These are phyloP conservation scores for Steinernema scapterisci DNA, from an alignment of 2,888 invertebrate species.

Conservation along the genomic window DNA sequence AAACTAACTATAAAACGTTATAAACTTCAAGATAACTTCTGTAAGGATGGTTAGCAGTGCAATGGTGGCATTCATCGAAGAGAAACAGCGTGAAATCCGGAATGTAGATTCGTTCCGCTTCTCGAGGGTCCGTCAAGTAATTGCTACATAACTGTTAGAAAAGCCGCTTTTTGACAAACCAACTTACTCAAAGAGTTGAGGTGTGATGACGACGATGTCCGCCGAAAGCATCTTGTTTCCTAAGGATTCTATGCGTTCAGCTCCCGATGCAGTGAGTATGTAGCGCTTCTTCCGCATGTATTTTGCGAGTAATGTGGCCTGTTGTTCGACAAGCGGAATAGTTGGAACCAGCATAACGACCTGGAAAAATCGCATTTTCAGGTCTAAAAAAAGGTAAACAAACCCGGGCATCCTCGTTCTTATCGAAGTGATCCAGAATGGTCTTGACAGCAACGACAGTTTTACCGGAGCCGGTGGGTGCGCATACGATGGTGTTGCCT, in stretches of 20 bases:
- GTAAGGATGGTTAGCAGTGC: slow-evolving; percentile 35
- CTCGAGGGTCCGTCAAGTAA: slow-evolving; percentile 46
- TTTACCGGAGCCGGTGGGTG: slow-evolving; percentile 68
- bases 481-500: slow-evolving; percentile 64
- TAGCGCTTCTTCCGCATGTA: slow-evolving; percentile 41
- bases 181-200: slow-evolving; percentile 11
- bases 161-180: too few relatives aligned
- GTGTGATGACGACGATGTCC: slow-evolving; percentile 16
- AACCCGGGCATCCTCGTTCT: not conserved
- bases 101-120: slow-evolving; percentile 48
- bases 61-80: slow-evolving; percentile 52
- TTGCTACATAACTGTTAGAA: slow-evolving; percentile 40
- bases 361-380: not conserved
- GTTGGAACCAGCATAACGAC: slow-evolving; percentile 59
- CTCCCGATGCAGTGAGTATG: slow-evolving; percentile 56
- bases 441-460: slow-evolving; percentile 64
- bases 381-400: not conserved
- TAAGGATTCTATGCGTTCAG: slow-evolving; percentile 37
- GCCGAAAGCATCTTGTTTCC: not conserved
- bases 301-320: slow-evolving; percentile 46
- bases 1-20: not conserved
- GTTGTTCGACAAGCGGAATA: slow-evolving; percentile 63
- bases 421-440: slow-evolving; percentile 48
- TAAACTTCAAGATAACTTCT: not conserved
- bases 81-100: slow-evolving; percentile 52